Conservation (phyloP, 2,797 vertebrate genomes). For the Pampus argenteus region DNA sequence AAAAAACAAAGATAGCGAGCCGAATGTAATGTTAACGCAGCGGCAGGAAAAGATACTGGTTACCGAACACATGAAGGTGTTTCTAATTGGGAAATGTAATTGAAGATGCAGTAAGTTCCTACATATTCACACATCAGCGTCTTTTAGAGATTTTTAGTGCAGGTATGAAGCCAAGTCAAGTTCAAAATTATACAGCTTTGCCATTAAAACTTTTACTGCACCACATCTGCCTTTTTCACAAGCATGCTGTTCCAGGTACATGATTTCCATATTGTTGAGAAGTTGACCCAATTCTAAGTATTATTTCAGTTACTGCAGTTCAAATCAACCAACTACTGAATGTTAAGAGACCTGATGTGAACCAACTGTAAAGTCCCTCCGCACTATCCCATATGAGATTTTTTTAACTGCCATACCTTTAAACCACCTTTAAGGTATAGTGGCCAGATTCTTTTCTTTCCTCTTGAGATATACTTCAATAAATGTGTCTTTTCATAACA, state of each 20-base stretch:
- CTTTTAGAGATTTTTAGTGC: constrained; percentile 22
- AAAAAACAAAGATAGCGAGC: constrained; percentile 24
- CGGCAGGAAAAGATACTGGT: constrained; percentile 22
- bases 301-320: constrained; percentile 31
- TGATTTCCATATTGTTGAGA: constrained; percentile 42
- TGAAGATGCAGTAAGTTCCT: neutral
- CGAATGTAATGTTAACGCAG: constrained; percentile 23
- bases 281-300: constrained; percentile 47
- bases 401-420: constrained; percentile 10
- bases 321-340: constrained; percentile 37
- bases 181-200: constrained; percentile 27
- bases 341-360: constrained; percentile 36
- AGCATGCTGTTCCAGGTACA: constrained; percentile 21
- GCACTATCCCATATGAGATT: constrained; percentile 7
- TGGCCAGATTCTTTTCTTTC: constrained; percentile 6
- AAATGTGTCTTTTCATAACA: constrained; percentile 37
- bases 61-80: neutral
- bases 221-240: constrained; percentile 26
- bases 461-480: constrained; percentile 10
- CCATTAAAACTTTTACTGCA: constrained; percentile 45
- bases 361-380: constrained; percentile 14
- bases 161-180: constrained; percentile 22
- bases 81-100: neutral
- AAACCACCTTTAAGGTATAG: constrained; percentile 16
- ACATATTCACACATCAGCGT: constrained; percentile 3